These are phyloP conservation scores for Peromyscus maniculatus DNA, from an alignment of 2,113 vertebrate species.

Conservation along the genomic window DNA sequence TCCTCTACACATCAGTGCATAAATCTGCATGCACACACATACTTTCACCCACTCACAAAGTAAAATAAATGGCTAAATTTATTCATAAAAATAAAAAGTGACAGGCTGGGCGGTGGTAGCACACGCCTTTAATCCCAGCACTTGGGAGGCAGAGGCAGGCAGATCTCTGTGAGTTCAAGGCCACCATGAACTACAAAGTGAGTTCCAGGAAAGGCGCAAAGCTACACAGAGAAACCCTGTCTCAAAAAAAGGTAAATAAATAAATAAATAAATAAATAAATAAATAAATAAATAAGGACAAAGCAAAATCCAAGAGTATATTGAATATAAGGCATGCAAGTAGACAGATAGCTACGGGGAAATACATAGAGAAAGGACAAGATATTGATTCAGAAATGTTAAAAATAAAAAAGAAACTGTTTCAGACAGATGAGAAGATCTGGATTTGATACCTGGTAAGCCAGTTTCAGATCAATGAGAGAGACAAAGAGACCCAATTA, in stretches of 20 bases:
- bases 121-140: too few species aligned
- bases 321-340: background rate
- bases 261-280: too few species aligned
- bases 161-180: too few species aligned
- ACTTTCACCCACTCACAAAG: background rate
- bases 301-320: background rate
- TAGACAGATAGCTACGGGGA: background rate
- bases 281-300: background rate
- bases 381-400: background rate
- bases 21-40: too few species aligned
- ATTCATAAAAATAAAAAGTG: background rate
- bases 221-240: too few species aligned
- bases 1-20: too few species aligned
- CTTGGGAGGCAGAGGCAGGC: too few species aligned
- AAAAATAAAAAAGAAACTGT: slow-evolving; percentile 12
- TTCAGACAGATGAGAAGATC: slow-evolving; percentile 15
- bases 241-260: too few species aligned
- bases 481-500: background rate
- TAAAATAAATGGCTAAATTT: background rate
- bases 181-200: too few species aligned
- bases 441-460: background rate
- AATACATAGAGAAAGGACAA: background rate
- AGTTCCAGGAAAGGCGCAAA: too few species aligned
- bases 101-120: too few species aligned
- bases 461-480: background rate